These are phyloP conservation scores for Loxodonta africana DNA, from an alignment of 2,113 vertebrate genomes.

Conservation along the genomic window DNA sequence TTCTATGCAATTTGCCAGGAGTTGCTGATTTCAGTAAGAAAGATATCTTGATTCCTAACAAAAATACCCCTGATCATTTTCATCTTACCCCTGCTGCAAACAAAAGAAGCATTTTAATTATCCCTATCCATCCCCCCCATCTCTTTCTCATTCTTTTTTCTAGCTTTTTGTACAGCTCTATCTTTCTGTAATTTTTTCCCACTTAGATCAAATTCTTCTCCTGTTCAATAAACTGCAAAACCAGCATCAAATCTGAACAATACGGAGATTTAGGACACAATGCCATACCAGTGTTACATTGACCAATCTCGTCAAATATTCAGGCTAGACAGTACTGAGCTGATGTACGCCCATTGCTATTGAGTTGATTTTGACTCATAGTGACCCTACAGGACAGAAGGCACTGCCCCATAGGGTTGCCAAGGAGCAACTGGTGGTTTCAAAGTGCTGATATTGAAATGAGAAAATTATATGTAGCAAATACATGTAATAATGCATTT, in stretches of 20 bases:
- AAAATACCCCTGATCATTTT: not conserved
- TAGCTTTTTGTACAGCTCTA: not conserved
- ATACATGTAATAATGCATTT: not conserved
- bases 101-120: not conserved
- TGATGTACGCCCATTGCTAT: no score
- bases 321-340: accelerated
- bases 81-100: not conserved
- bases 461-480: not conserved
- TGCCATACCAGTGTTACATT: not conserved
- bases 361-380: no score
- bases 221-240: not conserved
- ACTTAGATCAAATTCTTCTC: not conserved
- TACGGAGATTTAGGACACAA: not conserved
- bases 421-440: no score
- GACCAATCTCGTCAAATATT: not conserved
- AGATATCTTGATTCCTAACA: not conserved
- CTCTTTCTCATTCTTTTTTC: not conserved
- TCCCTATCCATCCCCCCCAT: not conserved
- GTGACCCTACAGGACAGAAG: no score
- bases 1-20: not conserved
- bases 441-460: not conserved
- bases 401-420: no score
- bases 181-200: accelerated
- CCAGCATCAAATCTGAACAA: accelerated
- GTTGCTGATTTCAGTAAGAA: not conserved